Evolutionary conservation across 2,888 invertebrate species (phyloP), one percentile per base, ranked within the genome.

Genomic region (Aethes cnicana): DNA sequence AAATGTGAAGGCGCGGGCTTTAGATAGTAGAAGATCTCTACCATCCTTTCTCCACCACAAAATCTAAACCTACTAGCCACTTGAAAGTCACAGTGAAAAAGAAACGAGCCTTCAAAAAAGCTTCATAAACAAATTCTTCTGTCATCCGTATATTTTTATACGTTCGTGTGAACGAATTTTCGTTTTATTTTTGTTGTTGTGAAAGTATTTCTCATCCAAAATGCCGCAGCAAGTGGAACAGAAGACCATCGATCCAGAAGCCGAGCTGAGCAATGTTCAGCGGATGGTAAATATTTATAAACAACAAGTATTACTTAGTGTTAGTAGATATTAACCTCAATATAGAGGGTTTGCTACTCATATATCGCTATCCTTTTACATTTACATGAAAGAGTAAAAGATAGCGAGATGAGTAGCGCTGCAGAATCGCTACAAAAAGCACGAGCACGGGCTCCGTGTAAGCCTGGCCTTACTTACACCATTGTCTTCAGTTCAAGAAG

Each of bases 191-290:
- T 30, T 56, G 52, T 61, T 57, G 53, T 46, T 49, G 35, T 36
- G 49, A 44, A 43, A 42, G 9, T 39, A 33, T 49, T 54, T 54
- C 52, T 44, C 36, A 39, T 20, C 7, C 47, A 77, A 62, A 54
- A 87, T 89, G 87, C 81, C 84, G 36, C 49, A 70, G 0, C 75
- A 77, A 57, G 74, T 84, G 0, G 85, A 87, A 53, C 82, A 77
- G 64, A 88, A 88, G 61, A 69, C 67, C 0, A 57, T 81, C 0
- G 88, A 89, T 26, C 88, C 85, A 0, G 88, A 89, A 57, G 84
- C 83, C 0, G 87, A 89, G 47, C 77, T 87, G 9, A 87, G 85
- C 73, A 87, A 85, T 81, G 87, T 77, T 1, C 81, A 84, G 53
- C 63, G 84, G 57, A 83, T 65, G 64, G 88, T 88, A 72, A 74